Evolutionary conservation across 92 coral and sea anemone genomes (phyloP), one percentile per base, ranked within the genome.

Genomic region (Porites cylindrica): DNA sequence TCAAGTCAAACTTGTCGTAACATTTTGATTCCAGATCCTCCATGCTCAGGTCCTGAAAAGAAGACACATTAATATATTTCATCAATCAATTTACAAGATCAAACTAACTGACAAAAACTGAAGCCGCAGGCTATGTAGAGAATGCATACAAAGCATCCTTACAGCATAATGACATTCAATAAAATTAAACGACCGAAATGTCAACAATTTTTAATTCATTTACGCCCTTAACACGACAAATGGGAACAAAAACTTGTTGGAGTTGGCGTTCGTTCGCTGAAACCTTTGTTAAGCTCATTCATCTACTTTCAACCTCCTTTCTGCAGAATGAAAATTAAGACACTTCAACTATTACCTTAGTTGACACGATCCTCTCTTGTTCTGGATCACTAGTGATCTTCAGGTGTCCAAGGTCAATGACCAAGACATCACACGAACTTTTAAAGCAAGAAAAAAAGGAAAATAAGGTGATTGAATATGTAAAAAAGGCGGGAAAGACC

Each of bases 371-470:
- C 72, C 99, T 88, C 70, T 97, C 96, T 70, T 95, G 98, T 8
- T 91, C 93, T 32, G 96, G 93, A 74, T 97, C 99, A 79, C 99
- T 97, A 71, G 93, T 93, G 51, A 97, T 94, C 86, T 95, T 97
- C 38, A 97, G 87, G 75, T 96, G 96, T 7, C 99, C 99, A 63
- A 97, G 94, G 84, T 97, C 99, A n/a, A 97, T 76, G 8, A 97
- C 93, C 47, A 97, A 73, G 19, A 95, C 90, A 75, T 92, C 87
- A 51, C 94, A 67, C 60, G 98, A 91, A 56, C 99, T 96, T 77
- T 77, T 53, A 1, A 29, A 2, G 29, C 17, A 77, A 10, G 62
- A 75, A 7, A 14, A 56, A 10, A 56, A 14, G 16, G 13, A 56
- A 56, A 56, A 56, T 10, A 0, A 56, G 61, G 3, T 10, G 4